Conservation (phyloP, 2,797 vertebrate genomes). For the Lophius americanus region DNA sequence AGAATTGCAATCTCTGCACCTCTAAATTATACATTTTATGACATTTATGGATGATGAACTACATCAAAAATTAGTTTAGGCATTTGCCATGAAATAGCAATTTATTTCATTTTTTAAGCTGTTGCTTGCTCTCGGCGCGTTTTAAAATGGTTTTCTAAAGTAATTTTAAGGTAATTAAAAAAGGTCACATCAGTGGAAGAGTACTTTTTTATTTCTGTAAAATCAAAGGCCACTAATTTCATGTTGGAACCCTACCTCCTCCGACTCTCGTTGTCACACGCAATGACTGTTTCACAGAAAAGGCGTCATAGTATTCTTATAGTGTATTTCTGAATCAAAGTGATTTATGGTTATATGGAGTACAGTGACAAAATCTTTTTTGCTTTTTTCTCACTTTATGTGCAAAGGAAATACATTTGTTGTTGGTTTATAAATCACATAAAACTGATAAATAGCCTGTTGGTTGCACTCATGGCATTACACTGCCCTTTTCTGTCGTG, state of each 20-base stretch:
- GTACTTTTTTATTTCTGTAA: too few relatives aligned
- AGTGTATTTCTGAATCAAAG: background rate
- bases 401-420: constrained; percentile 16
- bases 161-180: constrained; percentile 4
- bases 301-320: background rate
- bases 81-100: background rate
- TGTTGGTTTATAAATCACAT: constrained; percentile 6
- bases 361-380: constrained; percentile 2
- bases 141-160: background rate
- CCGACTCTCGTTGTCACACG: too few relatives aligned
- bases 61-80: background rate
- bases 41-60: background rate
- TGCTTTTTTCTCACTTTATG: constrained; percentile 21
- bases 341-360: constrained; percentile 2
- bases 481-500: constrained; percentile 17
- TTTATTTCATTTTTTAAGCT: background rate
- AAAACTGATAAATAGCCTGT: constrained; percentile 26
- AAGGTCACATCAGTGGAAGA: too few relatives aligned
- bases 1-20: too few relatives aligned
- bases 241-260: constrained; percentile 3
- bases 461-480: constrained; percentile 15
- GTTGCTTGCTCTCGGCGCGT: background rate
- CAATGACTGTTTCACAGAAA: constrained; percentile 13
- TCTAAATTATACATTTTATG: too few relatives aligned
- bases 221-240: constrained; percentile 38